Evolutionary conservation across 2,797 vertebrate genomes (phyloP).

Genomic region (Tinamus major): DNA sequence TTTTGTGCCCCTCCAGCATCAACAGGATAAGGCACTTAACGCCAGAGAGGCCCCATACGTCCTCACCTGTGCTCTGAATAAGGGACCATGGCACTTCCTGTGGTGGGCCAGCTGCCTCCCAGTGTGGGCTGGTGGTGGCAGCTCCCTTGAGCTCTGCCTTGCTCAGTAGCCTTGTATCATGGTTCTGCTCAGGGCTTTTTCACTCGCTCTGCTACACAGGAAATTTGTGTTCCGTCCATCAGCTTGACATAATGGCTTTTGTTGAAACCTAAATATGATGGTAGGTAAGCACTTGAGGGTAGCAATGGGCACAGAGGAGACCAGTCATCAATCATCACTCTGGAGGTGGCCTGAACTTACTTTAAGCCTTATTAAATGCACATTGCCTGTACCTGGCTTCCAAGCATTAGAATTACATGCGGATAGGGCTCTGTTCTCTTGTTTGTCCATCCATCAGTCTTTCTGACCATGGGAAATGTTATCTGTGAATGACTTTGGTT

Average conservation of each 20-base stretch:
- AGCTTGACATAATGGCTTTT: background rate
- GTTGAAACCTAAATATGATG: background rate
- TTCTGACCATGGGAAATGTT: slow-evolving; percentile 27
- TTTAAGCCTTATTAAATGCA: slow-evolving; percentile 22
- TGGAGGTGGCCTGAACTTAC: background rate
- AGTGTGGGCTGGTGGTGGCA: background rate
- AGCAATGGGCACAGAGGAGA: slow-evolving; percentile 12
- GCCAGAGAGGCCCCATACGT: background rate
- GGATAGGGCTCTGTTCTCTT: background rate
- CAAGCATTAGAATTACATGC: slow-evolving; percentile 4
- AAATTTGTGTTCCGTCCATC: background rate
- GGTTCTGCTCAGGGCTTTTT: background rate
- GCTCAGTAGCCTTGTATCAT: background rate
- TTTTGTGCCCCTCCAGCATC: background rate
- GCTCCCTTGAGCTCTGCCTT: background rate
- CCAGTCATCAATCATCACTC: slow-evolving; percentile 4
- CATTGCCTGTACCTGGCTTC: background rate
- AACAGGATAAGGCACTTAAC: background rate
- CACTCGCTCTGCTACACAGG: accelerated
- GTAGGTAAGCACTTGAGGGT: background rate
- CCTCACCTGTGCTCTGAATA: background rate
- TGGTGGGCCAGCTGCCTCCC: background rate
- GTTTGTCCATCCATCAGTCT: slow-evolving; percentile 36
- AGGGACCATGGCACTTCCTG: background rate
- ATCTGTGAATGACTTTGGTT: background rate